These are phyloP conservation scores for Mormyrus lacerda DNA, from an alignment of 2,113 vertebrate genomes.

Conservation along the genomic window DNA sequence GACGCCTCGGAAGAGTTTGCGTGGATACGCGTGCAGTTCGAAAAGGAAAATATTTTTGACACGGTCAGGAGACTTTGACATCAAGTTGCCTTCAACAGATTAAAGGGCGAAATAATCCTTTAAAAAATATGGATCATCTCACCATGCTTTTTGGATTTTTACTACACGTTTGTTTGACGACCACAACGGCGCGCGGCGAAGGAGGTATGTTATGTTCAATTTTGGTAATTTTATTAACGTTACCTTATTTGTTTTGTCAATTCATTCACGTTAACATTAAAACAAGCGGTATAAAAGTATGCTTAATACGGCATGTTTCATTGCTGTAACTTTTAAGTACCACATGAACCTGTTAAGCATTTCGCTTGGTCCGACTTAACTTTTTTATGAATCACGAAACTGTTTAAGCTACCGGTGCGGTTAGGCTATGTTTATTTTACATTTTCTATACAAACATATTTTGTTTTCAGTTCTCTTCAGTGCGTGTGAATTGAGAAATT, in stretches of 20 bases:
- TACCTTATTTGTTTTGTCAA: neutral
- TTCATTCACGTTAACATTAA: neutral
- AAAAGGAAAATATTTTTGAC: conserved; percentile 26
- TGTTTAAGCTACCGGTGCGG: neutral
- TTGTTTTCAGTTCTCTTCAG: neutral
- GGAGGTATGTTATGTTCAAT: conserved; percentile 67
- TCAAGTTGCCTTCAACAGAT: conserved; percentile 24
- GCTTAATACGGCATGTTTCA: too few relatives aligned
- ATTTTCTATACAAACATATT: neutral
- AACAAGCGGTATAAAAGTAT: neutral
- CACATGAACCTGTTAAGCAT: neutral
- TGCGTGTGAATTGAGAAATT: neutral
- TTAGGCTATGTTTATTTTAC: neutral
- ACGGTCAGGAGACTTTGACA: conserved; percentile 21
- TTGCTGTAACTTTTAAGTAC: neutral
- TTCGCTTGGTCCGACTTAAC: neutral
- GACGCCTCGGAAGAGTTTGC: neutral
- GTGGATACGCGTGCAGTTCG: conserved; percentile 17
- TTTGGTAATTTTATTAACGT: neutral
- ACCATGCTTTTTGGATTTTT: conserved; percentile 73
- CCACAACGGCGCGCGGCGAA: conserved; percentile 57
- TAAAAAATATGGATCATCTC: conserved; percentile 71
- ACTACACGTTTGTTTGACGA: conserved; percentile 57
- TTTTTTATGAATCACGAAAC: neutral
- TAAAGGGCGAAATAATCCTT: conserved; percentile 29